A percentile compares a stretch with the other conserved stretches of the same genome.
Conservation (phyloP, 92 coral and sea anemone species). For the Blastomussa wellsi region DNA sequence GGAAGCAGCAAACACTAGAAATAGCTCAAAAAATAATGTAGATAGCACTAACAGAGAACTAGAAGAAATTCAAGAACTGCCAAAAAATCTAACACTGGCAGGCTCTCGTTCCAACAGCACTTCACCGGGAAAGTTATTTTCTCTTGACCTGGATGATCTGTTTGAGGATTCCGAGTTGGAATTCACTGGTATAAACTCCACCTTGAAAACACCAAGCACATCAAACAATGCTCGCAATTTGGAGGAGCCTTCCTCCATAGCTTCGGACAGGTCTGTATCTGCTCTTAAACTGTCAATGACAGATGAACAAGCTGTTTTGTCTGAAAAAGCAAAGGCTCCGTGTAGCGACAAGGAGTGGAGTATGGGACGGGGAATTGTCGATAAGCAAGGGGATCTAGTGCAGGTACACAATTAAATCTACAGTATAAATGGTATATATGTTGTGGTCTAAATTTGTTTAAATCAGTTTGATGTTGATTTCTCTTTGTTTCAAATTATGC, state of each 20-base stretch:
- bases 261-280: not conserved
- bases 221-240: not conserved
- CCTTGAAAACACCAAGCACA: not conserved
- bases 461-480: too few species aligned
- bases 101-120: not conserved
- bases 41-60: not conserved
- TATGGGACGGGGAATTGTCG: conserved; percentile 67
- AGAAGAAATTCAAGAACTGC: not conserved
- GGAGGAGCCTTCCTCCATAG: not conserved
- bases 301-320: not conserved
- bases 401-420: too few species aligned
- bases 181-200: not conserved
- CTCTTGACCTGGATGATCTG: conserved; percentile 51
- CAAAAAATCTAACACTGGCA: not conserved
- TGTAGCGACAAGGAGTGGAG: conserved; percentile 76
- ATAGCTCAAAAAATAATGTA: not conserved
- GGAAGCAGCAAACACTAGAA: not conserved
- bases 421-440: too few species aligned
- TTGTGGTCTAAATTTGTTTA: too few species aligned
- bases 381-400: conserved; percentile 75
- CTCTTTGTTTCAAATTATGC: too few species aligned
- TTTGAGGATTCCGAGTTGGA: conserved; percentile 48
- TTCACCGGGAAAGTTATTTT: not conserved
- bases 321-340: not conserved
- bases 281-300: not conserved